Base-by-base conservation (phyloP, 2,797 vertebrate species). In the Gymnocypris eckloni region DNA sequence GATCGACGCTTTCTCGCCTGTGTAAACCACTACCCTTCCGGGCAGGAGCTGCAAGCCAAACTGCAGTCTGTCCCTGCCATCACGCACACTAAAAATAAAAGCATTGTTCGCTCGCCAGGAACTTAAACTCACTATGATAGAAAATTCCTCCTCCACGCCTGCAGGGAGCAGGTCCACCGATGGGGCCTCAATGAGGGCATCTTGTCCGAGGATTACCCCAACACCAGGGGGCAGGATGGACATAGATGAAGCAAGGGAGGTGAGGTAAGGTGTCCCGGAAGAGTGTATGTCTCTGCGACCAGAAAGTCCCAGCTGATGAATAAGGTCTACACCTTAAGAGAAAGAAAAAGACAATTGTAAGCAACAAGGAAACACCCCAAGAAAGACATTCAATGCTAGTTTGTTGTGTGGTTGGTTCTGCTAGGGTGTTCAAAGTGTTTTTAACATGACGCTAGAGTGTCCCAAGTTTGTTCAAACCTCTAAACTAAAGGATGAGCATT, bases 31-130 rank as follows among this genome's bases (percentile, higher is more conserved):
- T 90, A 99, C 91, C 91, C 97, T 96, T 87, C 92, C 95, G 0
- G 96, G 97, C n/a, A 98, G 94, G 84, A 99, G 94, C 90, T 99
- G 98, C 37, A 99, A 92, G 90, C 97, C 98, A 86, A 99, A 96
- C 84, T 93, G 96, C 90, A 99, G 94, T 88, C 95, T 95, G 90
- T 94, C 96, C 93, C 92, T 96, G 87, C 86, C 82, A 86, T 94
- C 96, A 92, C 93, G 96, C 91, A 99, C 90, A 92, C 97, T 98
- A 94, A 99, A 97, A 93, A 99, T 94, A 93, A 99, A 99, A 88
- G 98, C 97, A 92, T 98, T 98, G 92, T 97, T 98, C 88, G 93
- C 93, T 93, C 92, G 94, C 94, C 96, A 94, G 89, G 98, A 97
- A 92, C 95, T 96, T 75, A 99, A 85, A 89, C 95, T 97, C 89